These are phyloP conservation scores for Manduca sexta DNA, from an alignment of 1,140 invertebrate species.

Conservation along the genomic window DNA sequence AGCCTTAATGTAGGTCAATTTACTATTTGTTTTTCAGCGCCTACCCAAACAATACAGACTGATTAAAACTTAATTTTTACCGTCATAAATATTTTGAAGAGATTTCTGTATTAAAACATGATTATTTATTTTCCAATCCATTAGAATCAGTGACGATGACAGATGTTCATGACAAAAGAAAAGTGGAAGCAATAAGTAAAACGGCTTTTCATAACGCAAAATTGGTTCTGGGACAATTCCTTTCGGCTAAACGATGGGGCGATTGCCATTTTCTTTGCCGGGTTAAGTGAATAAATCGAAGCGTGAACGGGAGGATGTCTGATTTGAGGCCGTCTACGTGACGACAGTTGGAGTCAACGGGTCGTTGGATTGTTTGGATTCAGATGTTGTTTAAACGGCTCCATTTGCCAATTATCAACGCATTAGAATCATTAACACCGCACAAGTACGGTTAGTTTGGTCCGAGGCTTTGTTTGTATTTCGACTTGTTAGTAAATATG, in stretches of 20 bases:
- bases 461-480: no score
- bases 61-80: not conserved
- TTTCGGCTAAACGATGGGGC: constrained; percentile 36
- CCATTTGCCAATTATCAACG: no score
- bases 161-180: constrained; percentile 52
- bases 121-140: constrained; percentile 27
- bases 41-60: no score
- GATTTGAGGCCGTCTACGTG: no score
- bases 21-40: no score
- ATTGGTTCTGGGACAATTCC: constrained; percentile 56
- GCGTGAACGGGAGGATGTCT: not conserved
- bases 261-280: constrained; percentile 40
- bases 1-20: no score
- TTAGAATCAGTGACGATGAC: constrained; percentile 40
- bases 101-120: not conserved
- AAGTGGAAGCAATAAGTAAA: constrained; percentile 58
- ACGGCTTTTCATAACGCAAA: constrained; percentile 51
- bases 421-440: no score
- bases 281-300: constrained; percentile 3
- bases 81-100: not conserved
- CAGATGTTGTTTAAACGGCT: no score
- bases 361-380: no score
- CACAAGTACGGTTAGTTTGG: no score
- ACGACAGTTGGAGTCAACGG: no score
- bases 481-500: no score